A percentile compares a stretch with the other conserved stretches of the same genome.
Conservation (phyloP, 2,113 vertebrate species). For the Cephalophus harveyi region DNA sequence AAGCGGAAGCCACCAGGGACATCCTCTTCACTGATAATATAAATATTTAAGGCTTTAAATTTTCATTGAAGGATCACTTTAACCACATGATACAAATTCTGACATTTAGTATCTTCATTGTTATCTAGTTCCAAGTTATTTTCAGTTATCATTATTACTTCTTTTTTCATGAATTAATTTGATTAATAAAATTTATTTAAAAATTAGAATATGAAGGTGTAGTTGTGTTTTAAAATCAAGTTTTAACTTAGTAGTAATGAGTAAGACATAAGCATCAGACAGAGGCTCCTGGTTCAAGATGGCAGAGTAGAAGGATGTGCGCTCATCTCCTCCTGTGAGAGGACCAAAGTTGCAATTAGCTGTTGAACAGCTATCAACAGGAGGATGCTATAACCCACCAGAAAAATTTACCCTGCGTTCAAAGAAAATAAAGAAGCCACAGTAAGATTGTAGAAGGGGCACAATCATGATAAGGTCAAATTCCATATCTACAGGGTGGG, state of each 20-base stretch:
- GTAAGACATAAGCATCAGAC: background rate
- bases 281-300: background rate
- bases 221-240: background rate
- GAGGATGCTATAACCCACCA: background rate
- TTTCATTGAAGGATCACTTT: background rate
- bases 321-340: background rate
- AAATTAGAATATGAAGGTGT: background rate
- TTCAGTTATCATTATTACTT: background rate
- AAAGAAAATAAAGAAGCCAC: background rate
- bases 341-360: background rate
- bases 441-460: background rate
- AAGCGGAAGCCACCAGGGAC: background rate
- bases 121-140: background rate
- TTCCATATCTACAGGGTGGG: background rate
- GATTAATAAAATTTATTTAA: background rate
- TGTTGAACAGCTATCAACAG: background rate
- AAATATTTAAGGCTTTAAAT: background rate
- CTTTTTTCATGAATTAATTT: background rate
- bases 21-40: background rate
- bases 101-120: background rate
- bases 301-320: background rate
- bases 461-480: background rate
- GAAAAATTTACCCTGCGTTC: background rate
- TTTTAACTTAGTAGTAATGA: background rate
- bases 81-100: background rate